Base-by-base conservation (phyloP, 2,888 invertebrate genomes). In the Cephus nigrinus region DNA sequence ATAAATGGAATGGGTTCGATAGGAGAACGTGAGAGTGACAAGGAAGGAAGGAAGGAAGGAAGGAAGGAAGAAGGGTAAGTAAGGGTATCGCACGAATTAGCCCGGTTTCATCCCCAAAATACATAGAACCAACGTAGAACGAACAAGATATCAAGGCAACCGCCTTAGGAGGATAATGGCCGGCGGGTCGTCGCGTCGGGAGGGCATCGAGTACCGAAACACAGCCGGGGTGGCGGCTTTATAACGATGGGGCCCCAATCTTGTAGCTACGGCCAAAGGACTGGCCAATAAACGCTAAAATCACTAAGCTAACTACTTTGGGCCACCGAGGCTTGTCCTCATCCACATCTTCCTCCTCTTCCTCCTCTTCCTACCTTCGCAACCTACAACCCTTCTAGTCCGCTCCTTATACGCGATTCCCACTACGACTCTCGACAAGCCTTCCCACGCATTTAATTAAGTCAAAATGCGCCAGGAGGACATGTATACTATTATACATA, bases 261-360 rank as follows among this genome's bases (percentile, higher is more conserved):
- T 91, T 86, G 86, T 82, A 83, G 84, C 86, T 86, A 86, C 88
- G 88, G 89, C 90, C 36, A 40, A 40, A 88, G 86, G 86, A 86
- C 86, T 84, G 85, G 86, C 89, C 88, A 88, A 89, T 90, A 88
- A 90, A 90, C 88, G 88, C 85, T 85, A 86, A 88, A 90, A 90
- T 90, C 90, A 89, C 89, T 90, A 88, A 88, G 86, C 90, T 87
- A 90, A 90, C 89, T 89, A 89, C 86, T 87, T 85, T 80, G 85
- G 84, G 78, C 83, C 74, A 84, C 80, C 82, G 80, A 82, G 81
- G 82, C 87, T 84, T 85, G 86, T 86, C 86, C 80, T 82, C 82
- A 79, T 80, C 74, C 68, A 36, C 23, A 31, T 71, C 40, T 55
- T 71, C 71, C 34, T 34, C 55, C 34, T 34, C 55, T 76, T 69